Percentiles rank a stretch among this genome's conserved stretches.
These are phyloP conservation scores for Actinemys pallida DNA, from an alignment of 2,113 vertebrate genomes.

Conservation along the genomic window DNA sequence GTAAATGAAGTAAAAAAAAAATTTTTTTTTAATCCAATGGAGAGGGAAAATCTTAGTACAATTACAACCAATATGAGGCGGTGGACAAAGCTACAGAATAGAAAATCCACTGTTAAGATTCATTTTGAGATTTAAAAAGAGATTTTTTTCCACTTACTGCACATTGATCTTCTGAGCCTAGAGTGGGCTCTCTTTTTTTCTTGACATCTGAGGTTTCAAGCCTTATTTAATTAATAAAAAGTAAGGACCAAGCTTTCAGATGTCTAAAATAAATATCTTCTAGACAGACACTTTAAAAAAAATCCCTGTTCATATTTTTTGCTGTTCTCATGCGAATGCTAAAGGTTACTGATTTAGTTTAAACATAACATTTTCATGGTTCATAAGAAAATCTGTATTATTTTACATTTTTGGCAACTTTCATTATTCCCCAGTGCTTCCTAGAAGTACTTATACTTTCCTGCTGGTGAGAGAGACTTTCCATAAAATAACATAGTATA, in stretches of 20 bases:
- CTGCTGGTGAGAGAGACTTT: conserved; percentile 78
- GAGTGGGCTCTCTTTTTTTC: conserved; percentile 59
- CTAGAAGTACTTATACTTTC: conserved; percentile 77
- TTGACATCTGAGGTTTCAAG: conserved; percentile 19
- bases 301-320: conserved; percentile 61
- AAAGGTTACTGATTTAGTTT: conserved; percentile 76
- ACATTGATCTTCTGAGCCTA: conserved; percentile 61
- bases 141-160: conserved; percentile 65
- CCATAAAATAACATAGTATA: conserved; percentile 75
- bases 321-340: conserved; percentile 72
- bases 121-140: conserved; percentile 19
- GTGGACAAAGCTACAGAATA: conserved; percentile 10
- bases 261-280: conserved; percentile 70
- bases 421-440: conserved; percentile 77
- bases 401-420: conserved; percentile 83
- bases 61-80: conserved; percentile 7
- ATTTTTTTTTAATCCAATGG: not conserved
- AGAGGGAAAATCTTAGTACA: not conserved
- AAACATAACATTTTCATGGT: conserved; percentile 81
- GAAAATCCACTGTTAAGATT: not conserved
- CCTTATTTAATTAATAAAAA: conserved; percentile 37
- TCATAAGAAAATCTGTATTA: conserved; percentile 83
- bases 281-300: not conserved
- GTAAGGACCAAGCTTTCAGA: conserved; percentile 68
- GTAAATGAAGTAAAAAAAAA: not conserved